phyloP scores from a whole-genome alignment of 2,113 vertebrate genomes.

The Aspidoscelis tigris region DNA sequence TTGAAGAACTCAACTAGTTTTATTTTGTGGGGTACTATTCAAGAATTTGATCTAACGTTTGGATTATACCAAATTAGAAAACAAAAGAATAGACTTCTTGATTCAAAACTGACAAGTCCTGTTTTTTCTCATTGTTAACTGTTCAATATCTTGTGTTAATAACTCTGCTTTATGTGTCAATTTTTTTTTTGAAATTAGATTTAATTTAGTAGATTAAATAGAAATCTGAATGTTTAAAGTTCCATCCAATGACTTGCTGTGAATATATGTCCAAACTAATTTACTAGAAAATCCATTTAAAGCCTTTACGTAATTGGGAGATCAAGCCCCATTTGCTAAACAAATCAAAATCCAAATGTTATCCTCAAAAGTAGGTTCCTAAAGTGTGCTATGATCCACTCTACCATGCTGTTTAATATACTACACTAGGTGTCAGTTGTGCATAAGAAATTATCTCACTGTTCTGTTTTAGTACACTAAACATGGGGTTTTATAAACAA shows the following conservation, averaged over 20 bases:
- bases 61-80: neutral
- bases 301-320: too few species aligned
- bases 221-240: neutral
- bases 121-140: neutral
- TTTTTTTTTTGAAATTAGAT: neutral
- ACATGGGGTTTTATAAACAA: neutral
- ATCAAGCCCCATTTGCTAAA: too few species aligned
- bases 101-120: too few species aligned
- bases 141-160: neutral
- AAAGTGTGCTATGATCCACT: neutral
- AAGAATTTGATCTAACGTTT: neutral
- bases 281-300: too few species aligned
- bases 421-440: slow-evolving; percentile 58
- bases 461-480: slow-evolving; percentile 11
- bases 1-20: neutral
- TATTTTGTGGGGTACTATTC: neutral
- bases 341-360: too few species aligned
- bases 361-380: too few species aligned
- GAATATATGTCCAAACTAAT: too few species aligned
- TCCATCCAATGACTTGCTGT: too few species aligned
- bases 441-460: slow-evolving; percentile 36
- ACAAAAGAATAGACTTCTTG: neutral
- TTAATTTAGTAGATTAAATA: neutral
- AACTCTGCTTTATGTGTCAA: neutral
- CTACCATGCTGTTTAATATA: neutral